Evolutionary conservation across 2,888 invertebrate genomes (phyloP), one percentile per base, ranked within the genome.

Genomic region (Scaptomyza caliginosa): DNA sequence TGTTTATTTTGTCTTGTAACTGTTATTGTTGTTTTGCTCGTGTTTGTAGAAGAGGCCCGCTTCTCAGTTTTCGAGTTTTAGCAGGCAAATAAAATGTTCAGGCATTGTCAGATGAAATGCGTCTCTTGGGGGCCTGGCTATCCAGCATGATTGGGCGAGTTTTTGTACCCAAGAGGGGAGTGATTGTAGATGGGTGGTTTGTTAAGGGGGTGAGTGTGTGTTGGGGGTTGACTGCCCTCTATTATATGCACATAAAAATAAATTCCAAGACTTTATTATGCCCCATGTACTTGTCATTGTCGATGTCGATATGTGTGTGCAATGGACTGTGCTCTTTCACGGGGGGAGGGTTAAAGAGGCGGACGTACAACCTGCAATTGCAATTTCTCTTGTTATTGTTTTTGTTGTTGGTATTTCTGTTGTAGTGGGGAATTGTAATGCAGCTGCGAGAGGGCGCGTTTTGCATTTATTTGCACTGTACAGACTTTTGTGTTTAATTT

Each of bases 241-340:
- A 84, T 84, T 88, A 84, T 84, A 80, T 80, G 84, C 73, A 69
- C 83, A 84, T 84, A 84, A 88, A 84, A 88, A 88, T 84, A 84
- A 84, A 84, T 86, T 84, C 78, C 77, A 86, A 86, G 88, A 88
- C 85, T 84, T 84, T 88, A 84, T 84, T 84, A 83, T 86, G 73
- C 75, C 84, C 78, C 78, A 86, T 88, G 88, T 86, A 70, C 86
- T 80, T 80, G 86, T 80, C 86, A 82, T 78, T 83, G 86, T 85
- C 83, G 68, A 57, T 77, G 86, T 85, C 83, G 71, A 57, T 59
- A 55, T 54, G 74, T 60, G 66, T 21, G 46, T 86, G 84, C 86
- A 87, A 86, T 86, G 80, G 86, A 52, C 83, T 86, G 77, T 87
- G 69, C 55, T 43, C 48, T 50, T 43, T 48, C 40, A 23, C 55